phyloP scores from a whole-genome alignment of 1,140 invertebrate species.

The Leptonema lineaticorne region DNA sequence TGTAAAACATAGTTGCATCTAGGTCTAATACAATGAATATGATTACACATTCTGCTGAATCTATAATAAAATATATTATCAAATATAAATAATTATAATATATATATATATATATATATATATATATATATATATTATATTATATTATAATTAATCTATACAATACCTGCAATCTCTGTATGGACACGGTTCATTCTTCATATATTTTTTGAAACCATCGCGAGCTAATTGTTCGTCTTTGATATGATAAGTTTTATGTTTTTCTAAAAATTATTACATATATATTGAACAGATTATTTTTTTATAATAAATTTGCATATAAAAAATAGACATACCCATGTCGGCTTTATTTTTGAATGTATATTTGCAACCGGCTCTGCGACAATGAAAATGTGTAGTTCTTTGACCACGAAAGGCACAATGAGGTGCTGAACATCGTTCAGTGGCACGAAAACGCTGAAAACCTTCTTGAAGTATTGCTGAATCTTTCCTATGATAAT shows the following conservation, averaged over 20 bases:
- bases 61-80: conserved; percentile 36
- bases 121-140: neutral
- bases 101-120: neutral
- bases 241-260: conserved; percentile 98
- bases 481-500: conserved; percentile 96
- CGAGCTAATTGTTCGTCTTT: conserved; percentile 94
- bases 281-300: neutral
- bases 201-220: conserved; percentile 98
- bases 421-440: conserved; percentile 82
- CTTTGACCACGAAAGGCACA: conserved; percentile 93
- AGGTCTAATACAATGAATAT: conserved; percentile 96
- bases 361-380: conserved; percentile 84
- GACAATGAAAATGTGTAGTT: conserved; percentile 97
- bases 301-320: neutral
- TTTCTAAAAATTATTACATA: conserved; percentile 68
- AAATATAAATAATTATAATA: neutral
- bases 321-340: conserved; percentile 79
- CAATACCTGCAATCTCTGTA: conserved; percentile 81
- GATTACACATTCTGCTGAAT: conserved; percentile 94
- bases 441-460: conserved; percentile 86
- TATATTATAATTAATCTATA: neutral
- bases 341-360: conserved; percentile 99
- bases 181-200: conserved; percentile 93
- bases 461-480: conserved; percentile 97
- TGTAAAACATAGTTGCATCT: conserved; percentile 95